Evolutionary conservation across 2,888 invertebrate species (phyloP).

Genomic region (Tineola bisselliella): DNA sequence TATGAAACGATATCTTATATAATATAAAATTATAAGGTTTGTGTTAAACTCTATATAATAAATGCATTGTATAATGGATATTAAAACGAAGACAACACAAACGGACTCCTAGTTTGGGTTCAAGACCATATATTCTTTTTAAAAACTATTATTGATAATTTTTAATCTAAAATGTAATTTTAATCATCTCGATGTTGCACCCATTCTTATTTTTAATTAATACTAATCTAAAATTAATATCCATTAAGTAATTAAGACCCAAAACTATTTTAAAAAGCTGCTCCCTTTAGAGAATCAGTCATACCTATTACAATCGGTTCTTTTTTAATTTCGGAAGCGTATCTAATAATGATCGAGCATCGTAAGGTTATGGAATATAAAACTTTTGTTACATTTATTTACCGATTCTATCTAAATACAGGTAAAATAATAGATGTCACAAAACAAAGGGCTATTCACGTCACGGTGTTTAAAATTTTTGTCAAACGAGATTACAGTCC

Average conservation of each 20-base stretch:
- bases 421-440: conserved; percentile 1
- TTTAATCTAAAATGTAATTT: too few relatives aligned
- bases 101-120: too few relatives aligned
- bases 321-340: conserved; percentile 14
- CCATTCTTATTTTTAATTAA: too few relatives aligned
- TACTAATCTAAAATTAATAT: not conserved
- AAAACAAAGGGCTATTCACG: conserved; percentile 32
- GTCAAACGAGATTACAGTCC: conserved; percentile 41
- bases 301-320: not conserved
- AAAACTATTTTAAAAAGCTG: not conserved
- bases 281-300: not conserved
- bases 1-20: not conserved
- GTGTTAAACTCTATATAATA: too few relatives aligned
- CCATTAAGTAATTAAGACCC: not conserved
- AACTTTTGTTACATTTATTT: not conserved
- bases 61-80: too few relatives aligned
- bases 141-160: too few relatives aligned
- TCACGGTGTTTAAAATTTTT: conserved; percentile 38
- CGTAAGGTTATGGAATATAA: not conserved
- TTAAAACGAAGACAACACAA: too few relatives aligned
- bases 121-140: too few relatives aligned
- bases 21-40: too few relatives aligned
- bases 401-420: conserved; percentile 15
- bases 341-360: conserved; percentile 14
- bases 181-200: too few relatives aligned